These are phyloP conservation scores for Notiomystis cincta DNA, from an alignment of 2,113 vertebrate species.

Conservation along the genomic window DNA sequence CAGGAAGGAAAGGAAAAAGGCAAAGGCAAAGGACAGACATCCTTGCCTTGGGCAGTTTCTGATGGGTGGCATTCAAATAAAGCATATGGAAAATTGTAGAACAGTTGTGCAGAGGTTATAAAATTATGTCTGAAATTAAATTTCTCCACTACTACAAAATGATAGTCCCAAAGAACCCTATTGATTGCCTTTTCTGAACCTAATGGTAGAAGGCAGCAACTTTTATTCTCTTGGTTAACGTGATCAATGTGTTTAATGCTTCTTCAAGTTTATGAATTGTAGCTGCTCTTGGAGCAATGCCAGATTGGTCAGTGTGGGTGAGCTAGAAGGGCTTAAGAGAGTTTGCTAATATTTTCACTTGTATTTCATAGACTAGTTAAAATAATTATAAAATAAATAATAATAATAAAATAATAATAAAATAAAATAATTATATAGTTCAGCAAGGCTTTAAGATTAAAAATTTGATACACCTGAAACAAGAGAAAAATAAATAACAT, in stretches of 20 bases:
- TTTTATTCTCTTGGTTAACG: slow-evolving; percentile 41
- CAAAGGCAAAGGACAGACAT: slow-evolving; percentile 47
- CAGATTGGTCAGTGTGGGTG: background rate
- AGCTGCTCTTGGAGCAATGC: slow-evolving; percentile 32
- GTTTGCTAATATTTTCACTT: background rate
- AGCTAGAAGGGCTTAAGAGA: background rate
- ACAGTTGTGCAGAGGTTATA: slow-evolving; percentile 61
- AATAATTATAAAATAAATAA: background rate
- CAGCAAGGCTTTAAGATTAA: background rate
- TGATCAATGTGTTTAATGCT: slow-evolving; percentile 63
- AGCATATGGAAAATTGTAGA: slow-evolving; percentile 59
- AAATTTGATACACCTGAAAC: background rate
- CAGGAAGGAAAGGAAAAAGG: slow-evolving; percentile 4
- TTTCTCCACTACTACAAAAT: slow-evolving; percentile 31
- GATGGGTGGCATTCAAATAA: slow-evolving; percentile 34
- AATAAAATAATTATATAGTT: background rate
- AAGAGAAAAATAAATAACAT: background rate
- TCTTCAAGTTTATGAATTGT: slow-evolving; percentile 55
- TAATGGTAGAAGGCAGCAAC: slow-evolving; percentile 44
- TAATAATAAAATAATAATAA: no score
- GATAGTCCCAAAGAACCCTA: slow-evolving; percentile 58
- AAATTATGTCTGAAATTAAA: slow-evolving; percentile 48
- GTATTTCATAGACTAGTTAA: background rate
- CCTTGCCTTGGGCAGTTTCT: slow-evolving; percentile 7
- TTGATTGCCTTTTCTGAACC: slow-evolving; percentile 32